Base-by-base conservation (phyloP, 2,113 vertebrate species). In the Cervus canadensis region DNA sequence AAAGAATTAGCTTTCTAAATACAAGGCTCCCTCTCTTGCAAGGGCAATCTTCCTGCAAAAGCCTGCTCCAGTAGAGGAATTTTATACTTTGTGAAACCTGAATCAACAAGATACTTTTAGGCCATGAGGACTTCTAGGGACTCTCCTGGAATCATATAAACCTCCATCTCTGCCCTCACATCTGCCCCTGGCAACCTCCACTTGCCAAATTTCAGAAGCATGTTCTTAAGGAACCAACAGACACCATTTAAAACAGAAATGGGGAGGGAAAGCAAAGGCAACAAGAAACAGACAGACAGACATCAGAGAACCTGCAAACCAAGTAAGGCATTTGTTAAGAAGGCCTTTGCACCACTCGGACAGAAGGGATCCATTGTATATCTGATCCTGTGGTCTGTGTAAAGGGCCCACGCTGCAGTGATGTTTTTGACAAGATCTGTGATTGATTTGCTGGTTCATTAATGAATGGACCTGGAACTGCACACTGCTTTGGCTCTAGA, bases 381-480 rank as follows among this genome's bases (percentile, higher is more conserved):
- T 59, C 60, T 64, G 78, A 88, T 82, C 36, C 87, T 19, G 7
- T 6, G 7, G 67, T 74, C 82, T 89, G 5, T 21, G 45, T 45
- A 60, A 90, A 94, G 86, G 50, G 21, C 45, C 25, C 8, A 12
- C 4, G 28, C 28, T 56, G 45, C 60, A 96, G 36, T 36, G 62
- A 67, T 87, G 54, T 30, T 85, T 95, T 83, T 96, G 88, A 96
- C 78, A 88, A 89, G 93, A 86, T 50, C 78, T 60, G 16, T 89
- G 95, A 97, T 57, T 95, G 91, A 97, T 95, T 76, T 87, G 45
- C 64, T 3, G 6, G 93, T 92, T 92, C 87, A 74, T 97, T 96
- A 98, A 96, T 96, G 96, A 98, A 96, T 57, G 54, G 89, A 94
- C 89, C 95, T 93, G 71, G 88, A 97, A 87, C n/a, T 93, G 86